phyloP scores from a whole-genome alignment of 2,113 vertebrate species.

The Eulemur macaco region DNA sequence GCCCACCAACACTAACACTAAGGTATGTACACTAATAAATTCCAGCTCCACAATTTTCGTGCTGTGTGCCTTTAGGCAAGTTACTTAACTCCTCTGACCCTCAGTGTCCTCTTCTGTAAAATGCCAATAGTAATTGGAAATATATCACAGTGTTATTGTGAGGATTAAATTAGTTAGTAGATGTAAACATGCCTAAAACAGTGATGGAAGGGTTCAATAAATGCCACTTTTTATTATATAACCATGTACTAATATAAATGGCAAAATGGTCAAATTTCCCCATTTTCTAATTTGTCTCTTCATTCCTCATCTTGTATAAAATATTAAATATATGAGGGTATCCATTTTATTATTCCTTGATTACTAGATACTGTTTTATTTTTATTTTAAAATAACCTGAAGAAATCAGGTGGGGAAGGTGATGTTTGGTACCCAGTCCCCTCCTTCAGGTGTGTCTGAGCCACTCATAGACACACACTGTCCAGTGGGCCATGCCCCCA shows the following conservation, averaged over 20 bases:
- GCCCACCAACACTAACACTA: neutral
- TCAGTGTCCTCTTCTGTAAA: neutral
- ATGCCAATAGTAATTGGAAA: neutral
- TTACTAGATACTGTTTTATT: neutral
- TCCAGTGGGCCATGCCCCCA: neutral
- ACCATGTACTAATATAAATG: neutral
- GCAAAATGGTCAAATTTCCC: neutral
- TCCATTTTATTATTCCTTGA: neutral
- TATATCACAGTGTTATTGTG: neutral
- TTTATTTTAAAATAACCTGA: neutral
- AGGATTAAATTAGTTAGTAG: neutral
- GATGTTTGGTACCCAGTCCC: neutral
- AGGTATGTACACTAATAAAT: neutral
- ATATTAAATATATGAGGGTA: neutral
- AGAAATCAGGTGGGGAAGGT: neutral
- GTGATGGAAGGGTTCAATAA: neutral
- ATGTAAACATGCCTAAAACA: neutral
- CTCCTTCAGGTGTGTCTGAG: neutral
- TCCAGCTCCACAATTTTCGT: neutral
- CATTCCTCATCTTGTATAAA: neutral
- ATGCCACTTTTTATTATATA: neutral
- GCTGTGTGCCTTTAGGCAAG: neutral
- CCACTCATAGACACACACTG: neutral
- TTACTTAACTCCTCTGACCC: neutral
- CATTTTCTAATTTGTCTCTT: neutral